A percentile compares a stretch with the other conserved stretches of the same genome.
Conservation (phyloP, 2,888 invertebrate species). For the Spialia ferax region DNA sequence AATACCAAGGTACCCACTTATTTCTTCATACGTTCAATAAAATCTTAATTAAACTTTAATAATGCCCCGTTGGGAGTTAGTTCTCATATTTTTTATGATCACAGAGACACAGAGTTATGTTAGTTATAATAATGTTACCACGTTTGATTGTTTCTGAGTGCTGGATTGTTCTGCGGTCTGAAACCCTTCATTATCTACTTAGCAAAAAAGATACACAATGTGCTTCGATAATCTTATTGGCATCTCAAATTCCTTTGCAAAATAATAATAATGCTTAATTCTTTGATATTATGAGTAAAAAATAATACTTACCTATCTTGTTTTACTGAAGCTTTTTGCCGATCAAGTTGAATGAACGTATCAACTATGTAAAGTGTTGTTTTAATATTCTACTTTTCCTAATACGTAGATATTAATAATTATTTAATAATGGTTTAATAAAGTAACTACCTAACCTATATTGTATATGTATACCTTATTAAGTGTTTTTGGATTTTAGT, state of each 20-base stretch:
- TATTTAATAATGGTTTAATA: too few species aligned
- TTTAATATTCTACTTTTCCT: not conserved
- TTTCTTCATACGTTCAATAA: too few species aligned
- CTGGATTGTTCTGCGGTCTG: conserved; percentile 41
- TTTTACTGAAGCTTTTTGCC: conserved; percentile 32
- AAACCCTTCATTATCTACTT: conserved; percentile 40
- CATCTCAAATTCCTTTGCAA: conserved; percentile 39
- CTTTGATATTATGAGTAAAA: conserved; percentile 25
- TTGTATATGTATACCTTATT: too few species aligned
- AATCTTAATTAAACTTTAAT: not conserved
- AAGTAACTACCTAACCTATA: too few species aligned
- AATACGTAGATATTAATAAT: too few species aligned
- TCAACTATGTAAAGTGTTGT: conserved; percentile 13
- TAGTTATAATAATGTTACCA: conserved; percentile 17
- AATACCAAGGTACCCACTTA: too few species aligned
- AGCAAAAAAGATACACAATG: conserved; percentile 42
- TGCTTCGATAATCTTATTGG: conserved; percentile 40
- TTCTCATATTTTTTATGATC: conserved; percentile 14
- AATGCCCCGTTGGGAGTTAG: not conserved
- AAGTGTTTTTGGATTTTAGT: too few species aligned
- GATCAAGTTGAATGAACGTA: conserved; percentile 36
- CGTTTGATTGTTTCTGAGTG: conserved; percentile 34
- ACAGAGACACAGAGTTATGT: conserved; percentile 6
- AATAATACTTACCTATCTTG: conserved; percentile 27
- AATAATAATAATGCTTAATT: conserved; percentile 38